These are phyloP conservation scores for Lasioglossum zephyrum DNA, from an alignment of 2,888 invertebrate species.

Conservation along the genomic window DNA sequence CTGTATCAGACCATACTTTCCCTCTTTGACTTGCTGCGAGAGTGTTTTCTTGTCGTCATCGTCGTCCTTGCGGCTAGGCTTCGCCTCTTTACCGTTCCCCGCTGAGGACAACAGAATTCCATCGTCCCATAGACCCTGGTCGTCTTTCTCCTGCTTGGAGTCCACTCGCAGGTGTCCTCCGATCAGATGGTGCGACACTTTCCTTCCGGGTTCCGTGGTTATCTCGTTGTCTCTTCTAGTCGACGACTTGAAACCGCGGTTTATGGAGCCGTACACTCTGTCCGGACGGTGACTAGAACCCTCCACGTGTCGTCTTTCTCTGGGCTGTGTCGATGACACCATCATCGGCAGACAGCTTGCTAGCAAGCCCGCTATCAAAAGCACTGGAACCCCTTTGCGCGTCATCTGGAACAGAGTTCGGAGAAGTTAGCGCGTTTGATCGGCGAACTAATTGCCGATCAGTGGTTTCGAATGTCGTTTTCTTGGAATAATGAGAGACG, in stretches of 20 bases:
- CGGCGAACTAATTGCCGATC: neutral
- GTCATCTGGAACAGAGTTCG: slow-evolving; percentile 66
- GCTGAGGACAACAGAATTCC: slow-evolving; percentile 90
- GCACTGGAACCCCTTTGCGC: slow-evolving; percentile 23
- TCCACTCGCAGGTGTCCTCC: slow-evolving; percentile 87
- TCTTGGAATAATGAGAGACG: neutral
- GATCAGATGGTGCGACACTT: slow-evolving; percentile 85
- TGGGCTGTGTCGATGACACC: slow-evolving; percentile 42
- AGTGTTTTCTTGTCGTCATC: slow-evolving; percentile 93
- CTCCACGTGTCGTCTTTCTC: slow-evolving; percentile 67
- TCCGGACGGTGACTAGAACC: slow-evolving; percentile 69
- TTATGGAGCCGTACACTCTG: slow-evolving; percentile 26
- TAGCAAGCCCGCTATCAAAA: slow-evolving; percentile 63
- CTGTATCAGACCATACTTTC: slow-evolving; percentile 95
- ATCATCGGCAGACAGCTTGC: slow-evolving; percentile 57
- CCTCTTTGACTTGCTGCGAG: slow-evolving; percentile 95
- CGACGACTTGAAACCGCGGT: slow-evolving; percentile 51
- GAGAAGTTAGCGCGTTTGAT: neutral
- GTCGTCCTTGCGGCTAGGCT: slow-evolving; percentile 83
- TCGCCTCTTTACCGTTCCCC: slow-evolving; percentile 87
- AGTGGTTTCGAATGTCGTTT: too few species aligned
- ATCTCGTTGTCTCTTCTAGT: slow-evolving; percentile 70
- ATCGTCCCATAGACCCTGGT: slow-evolving; percentile 82
- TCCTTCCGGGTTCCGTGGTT: slow-evolving; percentile 65
- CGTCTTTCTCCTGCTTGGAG: slow-evolving; percentile 67